Conservation (phyloP, 1,140 invertebrate species). For the Gonioctena quinquepunctata region DNA sequence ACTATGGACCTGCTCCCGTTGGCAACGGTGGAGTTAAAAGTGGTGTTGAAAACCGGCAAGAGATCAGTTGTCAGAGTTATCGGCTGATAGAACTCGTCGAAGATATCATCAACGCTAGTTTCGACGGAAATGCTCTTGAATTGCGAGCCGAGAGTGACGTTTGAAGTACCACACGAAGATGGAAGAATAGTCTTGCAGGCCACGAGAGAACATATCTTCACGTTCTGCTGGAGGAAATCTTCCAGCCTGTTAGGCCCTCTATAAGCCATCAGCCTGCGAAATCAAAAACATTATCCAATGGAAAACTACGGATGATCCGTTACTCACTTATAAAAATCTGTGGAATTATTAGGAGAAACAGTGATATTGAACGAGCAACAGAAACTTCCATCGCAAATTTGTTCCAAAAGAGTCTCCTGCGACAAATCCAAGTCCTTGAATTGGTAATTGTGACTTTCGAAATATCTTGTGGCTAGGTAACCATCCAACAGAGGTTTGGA, state of each 20-base stretch:
- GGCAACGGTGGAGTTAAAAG: neutral
- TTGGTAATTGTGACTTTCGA: slow-evolving; percentile 24
- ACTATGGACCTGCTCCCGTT: neutral
- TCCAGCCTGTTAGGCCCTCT: neutral
- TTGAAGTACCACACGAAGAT: neutral
- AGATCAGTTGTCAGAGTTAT: neutral
- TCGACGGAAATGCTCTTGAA: neutral
- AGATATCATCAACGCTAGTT: neutral
- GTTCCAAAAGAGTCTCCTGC: slow-evolving; percentile 1
- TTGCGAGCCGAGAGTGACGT: neutral
- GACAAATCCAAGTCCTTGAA: slow-evolving; percentile 26
- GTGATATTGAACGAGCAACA: slow-evolving; percentile 36
- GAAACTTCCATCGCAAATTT: slow-evolving; percentile 26
- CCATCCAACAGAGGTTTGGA: no score
- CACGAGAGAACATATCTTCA: neutral
- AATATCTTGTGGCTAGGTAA: slow-evolving; percentile 19
- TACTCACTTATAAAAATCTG: slow-evolving; percentile 32
- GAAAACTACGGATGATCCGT: no score
- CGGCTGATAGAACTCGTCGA: neutral
- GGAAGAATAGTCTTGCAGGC: neutral
- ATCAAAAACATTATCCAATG: no score
- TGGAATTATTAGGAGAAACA: neutral
- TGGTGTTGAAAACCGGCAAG: neutral
- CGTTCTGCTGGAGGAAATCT: neutral
- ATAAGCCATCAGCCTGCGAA: neutral